These are phyloP conservation scores for Bombyx huttoni DNA, from an alignment of 2,888 invertebrate species.

Conservation along the genomic window DNA sequence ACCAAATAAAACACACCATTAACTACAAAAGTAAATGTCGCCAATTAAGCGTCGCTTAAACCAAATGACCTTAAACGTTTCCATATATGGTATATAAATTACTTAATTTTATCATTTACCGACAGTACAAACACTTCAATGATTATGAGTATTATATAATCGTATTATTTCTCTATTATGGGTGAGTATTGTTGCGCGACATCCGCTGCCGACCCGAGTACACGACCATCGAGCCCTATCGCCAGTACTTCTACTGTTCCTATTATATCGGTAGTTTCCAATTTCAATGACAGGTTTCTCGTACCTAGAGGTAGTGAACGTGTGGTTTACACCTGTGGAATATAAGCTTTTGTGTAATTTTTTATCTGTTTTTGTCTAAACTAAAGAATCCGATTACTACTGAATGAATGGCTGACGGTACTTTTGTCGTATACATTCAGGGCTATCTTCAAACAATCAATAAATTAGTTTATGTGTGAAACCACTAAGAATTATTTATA, in stretches of 20 bases:
- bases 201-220: conserved; percentile 12
- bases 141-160: conserved; percentile 16
- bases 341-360: neutral
- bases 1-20: no score
- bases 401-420: no score
- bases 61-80: no score
- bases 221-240: conserved; percentile 19
- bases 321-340: conserved; percentile 3
- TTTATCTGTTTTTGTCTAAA: neutral
- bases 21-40: no score
- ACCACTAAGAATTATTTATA: no score
- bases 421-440: no score
- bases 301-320: conserved; percentile 11
- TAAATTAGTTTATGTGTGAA: no score
- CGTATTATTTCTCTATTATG: conserved; percentile 17
- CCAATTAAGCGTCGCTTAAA: no score
- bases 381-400: no score
- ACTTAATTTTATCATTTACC: no score
- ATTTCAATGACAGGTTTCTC: conserved; percentile 19
- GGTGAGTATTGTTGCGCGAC: conserved; percentile 24
- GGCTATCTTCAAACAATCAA: no score
- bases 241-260: conserved; percentile 11
- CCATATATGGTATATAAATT: no score
- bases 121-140: conserved; percentile 5
- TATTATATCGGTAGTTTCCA: conserved; percentile 17